These are phyloP conservation scores for Rhizoglyphus robini DNA, from an alignment of 1,140 invertebrate genomes.

Conservation along the genomic window DNA sequence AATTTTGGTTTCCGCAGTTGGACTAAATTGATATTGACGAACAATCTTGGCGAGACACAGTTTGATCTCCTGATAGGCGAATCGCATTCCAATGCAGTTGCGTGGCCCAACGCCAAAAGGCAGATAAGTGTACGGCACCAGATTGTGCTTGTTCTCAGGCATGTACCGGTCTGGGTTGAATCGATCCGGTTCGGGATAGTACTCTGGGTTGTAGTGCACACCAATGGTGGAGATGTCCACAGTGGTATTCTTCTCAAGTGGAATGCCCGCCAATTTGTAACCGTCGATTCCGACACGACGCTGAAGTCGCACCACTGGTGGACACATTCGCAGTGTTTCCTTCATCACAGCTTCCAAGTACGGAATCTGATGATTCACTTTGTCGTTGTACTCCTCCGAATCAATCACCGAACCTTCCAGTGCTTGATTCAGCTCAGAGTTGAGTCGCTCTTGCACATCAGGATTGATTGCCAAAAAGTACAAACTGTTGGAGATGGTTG, in stretches of 20 bases:
- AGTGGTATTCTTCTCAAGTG: conserved; percentile 38
- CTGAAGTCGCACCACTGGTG: conserved; percentile 33
- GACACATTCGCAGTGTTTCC: conserved; percentile 23
- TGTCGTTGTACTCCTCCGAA: conserved; percentile 23
- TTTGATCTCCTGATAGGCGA: conserved; percentile 29
- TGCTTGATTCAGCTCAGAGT: background rate
- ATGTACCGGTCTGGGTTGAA: conserved; percentile 47
- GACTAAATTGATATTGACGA: background rate
- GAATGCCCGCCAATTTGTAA: background rate
- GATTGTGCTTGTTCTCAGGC: background rate
- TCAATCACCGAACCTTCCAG: background rate
- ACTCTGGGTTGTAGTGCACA: conserved; percentile 45
- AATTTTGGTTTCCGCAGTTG: background rate
- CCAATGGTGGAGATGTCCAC: conserved; percentile 45
- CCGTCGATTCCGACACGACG: conserved; percentile 29
- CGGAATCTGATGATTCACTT: conserved; percentile 25
- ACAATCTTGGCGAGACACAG: background rate
- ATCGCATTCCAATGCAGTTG: conserved; percentile 30
- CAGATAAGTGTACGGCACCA: conserved; percentile 27
- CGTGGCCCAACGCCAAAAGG: conserved; percentile 32
- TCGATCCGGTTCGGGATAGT: conserved; percentile 43
- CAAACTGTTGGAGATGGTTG: conserved; percentile 39
- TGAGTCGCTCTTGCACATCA: conserved; percentile 36
- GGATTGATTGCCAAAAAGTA: conserved; percentile 44
- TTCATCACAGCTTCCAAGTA: conserved; percentile 11